A percentile compares a stretch with the other conserved stretches of the same genome.
Evolutionary conservation across 2,113 vertebrate genomes (phyloP).

Genomic region (Chrysemys picta): DNA sequence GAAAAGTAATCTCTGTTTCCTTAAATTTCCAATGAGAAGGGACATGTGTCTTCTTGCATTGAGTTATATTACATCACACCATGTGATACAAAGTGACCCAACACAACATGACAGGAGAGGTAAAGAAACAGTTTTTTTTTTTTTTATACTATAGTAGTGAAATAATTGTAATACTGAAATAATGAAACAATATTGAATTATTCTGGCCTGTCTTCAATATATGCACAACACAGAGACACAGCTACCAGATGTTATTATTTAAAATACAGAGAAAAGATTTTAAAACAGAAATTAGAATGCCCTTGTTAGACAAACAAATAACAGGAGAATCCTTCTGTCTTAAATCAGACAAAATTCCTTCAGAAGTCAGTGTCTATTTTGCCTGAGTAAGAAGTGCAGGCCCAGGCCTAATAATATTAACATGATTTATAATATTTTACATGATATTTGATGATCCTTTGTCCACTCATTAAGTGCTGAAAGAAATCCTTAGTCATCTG

Average conservation of each 20-base stretch:
- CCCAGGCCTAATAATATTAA: background rate
- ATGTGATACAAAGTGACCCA: conserved; percentile 74
- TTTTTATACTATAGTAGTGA: conserved; percentile 6
- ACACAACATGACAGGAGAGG: conserved; percentile 75
- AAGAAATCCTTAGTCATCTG: background rate
- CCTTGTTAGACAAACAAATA: conserved; percentile 54
- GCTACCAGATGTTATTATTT: conserved; percentile 1
- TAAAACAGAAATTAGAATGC: background rate
- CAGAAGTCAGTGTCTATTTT: background rate
- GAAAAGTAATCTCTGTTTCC: conserved; percentile 73
- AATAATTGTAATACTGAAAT: background rate
- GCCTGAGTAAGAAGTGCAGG: background rate
- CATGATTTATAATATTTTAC: conserved; percentile 13
- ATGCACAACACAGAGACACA: rapidly evolving
- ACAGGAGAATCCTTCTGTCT: conserved; percentile 36
- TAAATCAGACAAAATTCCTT: conserved; percentile 51
- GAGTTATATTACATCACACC: conserved; percentile 79
- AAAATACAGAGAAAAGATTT: conserved; percentile 4
- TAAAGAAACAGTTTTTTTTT: conserved; percentile 72
- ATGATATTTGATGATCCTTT: conserved; percentile 50
- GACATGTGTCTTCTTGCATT: conserved; percentile 86
- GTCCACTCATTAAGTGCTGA: background rate
- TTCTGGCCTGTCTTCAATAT: conserved; percentile 31
- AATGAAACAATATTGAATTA: conserved; percentile 3
- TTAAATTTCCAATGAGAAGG: conserved; percentile 82